Evolutionary conservation across 2,888 invertebrate genomes (phyloP), one percentile per base, ranked within the genome.

Genomic region (Melolontha melolontha): DNA sequence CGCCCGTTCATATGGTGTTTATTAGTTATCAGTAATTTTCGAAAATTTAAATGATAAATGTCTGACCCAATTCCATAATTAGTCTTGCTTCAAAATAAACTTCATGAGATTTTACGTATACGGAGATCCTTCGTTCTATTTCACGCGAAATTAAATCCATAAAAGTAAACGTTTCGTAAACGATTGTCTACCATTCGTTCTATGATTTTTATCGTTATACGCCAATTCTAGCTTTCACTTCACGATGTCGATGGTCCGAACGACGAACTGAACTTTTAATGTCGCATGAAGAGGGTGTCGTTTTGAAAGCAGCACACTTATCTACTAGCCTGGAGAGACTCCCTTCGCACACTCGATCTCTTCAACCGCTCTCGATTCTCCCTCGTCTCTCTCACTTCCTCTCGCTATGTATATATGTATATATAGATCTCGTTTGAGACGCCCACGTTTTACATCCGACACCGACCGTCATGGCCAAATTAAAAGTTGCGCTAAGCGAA

Each of bases 401-500:
- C 6, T 34, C 6, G 7, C 34, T 34, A 10, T 34, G 6, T 34
- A 6, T 34, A 29, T 6, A 29, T 4, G 29, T 6, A 6, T 29
- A 29, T 4, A 29, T 29, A 29, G 29, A 34, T 8, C 8, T 6
- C 6, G 22, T 22, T 22, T 22, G 34, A 10, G 34, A 5, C 17
- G 17, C 14, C 17, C 7, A 8, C 17, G 27, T 7, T n/a, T 55
- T 40, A 41, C 40, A 17, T 55, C 41, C 17, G 41, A 55, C 55
- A 11, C 27, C 22, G 22, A 22, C 41, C 40, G 40, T 50, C 16
- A 14, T 40, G 44, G 63, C 62, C 29, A 51, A 67, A 62, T 63
- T 67, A 52, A 62, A 67, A 62, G 51, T 44, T 42, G 2, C 51
- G 29, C 52, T 67, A 63, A 67, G 42, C 62, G 59, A 62, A 63